Evolutionary conservation across 2,113 vertebrate genomes (phyloP).

Genomic region (Zosterops pallidus): DNA sequence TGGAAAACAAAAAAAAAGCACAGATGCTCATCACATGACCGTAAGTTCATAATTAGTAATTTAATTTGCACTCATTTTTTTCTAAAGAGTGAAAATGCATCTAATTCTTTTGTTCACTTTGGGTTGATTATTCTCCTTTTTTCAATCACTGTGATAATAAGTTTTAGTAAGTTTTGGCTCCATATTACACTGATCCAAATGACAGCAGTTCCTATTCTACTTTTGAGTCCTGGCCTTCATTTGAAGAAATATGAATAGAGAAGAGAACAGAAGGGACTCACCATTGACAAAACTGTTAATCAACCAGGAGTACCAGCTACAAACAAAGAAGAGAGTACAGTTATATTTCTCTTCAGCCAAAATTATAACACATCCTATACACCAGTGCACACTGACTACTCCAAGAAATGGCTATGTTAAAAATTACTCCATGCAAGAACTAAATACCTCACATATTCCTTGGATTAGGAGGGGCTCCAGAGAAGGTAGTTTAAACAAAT

Average conservation of each 20-base stretch:
- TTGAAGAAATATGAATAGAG: neutral
- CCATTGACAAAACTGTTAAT: constrained; percentile 94
- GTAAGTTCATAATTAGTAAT: neutral
- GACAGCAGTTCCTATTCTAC: neutral
- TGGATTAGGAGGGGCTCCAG: neutral
- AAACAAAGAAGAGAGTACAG: neutral
- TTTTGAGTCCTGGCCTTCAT: neutral
- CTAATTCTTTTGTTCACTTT: neutral
- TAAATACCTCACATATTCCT: neutral
- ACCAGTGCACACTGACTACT: rapidly evolving
- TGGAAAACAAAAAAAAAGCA: neutral
- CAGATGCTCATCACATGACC: neutral
- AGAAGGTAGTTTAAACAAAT: neutral
- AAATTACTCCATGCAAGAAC: neutral
- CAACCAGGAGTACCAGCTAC: constrained; percentile 95
- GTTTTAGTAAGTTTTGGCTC: neutral
- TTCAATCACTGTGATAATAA: neutral
- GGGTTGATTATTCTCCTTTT: neutral
- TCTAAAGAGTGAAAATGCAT: neutral
- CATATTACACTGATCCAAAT: neutral
- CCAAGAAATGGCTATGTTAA: neutral
- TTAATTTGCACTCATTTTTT: neutral
- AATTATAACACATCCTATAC: neutral
- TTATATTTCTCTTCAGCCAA: neutral
- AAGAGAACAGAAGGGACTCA: constrained; percentile 65